These are phyloP conservation scores for Asbolus verrucosus DNA, from an alignment of 1,140 invertebrate species.

Conservation along the genomic window DNA sequence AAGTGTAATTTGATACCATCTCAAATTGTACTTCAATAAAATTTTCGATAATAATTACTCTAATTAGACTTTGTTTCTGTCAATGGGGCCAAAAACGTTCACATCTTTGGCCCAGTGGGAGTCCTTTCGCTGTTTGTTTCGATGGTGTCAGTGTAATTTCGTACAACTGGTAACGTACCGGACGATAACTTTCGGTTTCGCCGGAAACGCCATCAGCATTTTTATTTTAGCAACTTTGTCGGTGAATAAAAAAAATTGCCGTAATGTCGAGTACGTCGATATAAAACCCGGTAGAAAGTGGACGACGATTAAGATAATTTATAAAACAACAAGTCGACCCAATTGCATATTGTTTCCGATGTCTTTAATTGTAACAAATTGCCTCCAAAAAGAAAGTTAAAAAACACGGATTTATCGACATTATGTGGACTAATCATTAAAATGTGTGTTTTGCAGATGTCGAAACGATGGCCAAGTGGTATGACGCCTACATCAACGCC, in stretches of 20 bases:
- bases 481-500: slow-evolving; percentile 41
- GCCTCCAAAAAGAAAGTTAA: slow-evolving; percentile 10
- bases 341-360: background rate
- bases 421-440: no score
- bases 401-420: no score
- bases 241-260: slow-evolving; percentile 4
- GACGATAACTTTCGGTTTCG: background rate
- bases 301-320: background rate
- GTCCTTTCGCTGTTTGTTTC: no score
- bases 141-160: no score
- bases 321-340: background rate
- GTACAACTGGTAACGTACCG: no score
- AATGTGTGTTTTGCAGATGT: slow-evolving; percentile 51
- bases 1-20: background rate
- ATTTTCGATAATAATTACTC: no score
- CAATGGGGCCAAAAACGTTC: background rate
- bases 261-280: no score
- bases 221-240: no score
- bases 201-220: background rate
- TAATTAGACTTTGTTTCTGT: background rate
- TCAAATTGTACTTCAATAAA: background rate
- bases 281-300: no score
- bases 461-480: slow-evolving; percentile 50
- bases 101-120: no score
- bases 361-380: background rate